Evolutionary conservation across 2,113 vertebrate species (phyloP).

Genomic region (Neomonachus schauinslandi): DNA sequence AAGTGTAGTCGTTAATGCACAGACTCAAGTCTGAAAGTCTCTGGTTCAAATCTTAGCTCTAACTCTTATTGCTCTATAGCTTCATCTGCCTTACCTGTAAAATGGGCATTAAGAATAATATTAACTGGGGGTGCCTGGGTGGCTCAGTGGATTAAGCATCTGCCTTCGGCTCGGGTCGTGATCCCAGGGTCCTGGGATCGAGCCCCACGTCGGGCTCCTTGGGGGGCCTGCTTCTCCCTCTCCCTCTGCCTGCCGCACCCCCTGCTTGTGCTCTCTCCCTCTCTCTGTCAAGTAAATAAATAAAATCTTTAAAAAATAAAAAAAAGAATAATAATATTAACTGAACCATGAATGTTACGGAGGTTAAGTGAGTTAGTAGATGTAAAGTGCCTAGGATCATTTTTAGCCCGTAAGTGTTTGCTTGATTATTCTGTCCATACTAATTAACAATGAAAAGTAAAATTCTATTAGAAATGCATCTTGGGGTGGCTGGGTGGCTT

Average conservation of each 20-base stretch:
- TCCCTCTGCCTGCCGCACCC: no score
- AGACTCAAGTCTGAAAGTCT: neutral
- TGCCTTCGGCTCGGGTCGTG: no score
- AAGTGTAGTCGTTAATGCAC: neutral
- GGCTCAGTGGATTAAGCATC: no score
- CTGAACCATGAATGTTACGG: neutral
- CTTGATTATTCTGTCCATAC: neutral
- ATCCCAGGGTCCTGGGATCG: no score
- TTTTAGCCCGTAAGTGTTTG: neutral
- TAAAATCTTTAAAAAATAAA: no score
- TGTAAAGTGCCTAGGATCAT: neutral
- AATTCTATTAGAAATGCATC: neutral
- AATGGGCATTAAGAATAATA: neutral
- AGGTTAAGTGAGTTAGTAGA: neutral
- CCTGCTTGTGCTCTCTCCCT: no score
- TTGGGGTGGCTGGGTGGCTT: neutral
- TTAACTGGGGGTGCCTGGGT: neutral
- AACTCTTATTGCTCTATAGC: neutral
- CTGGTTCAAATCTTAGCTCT: neutral
- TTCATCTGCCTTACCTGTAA: neutral
- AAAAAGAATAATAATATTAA: neutral
- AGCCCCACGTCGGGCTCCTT: no score
- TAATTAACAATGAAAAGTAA: conserved; percentile 20
- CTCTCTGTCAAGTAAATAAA: no score
- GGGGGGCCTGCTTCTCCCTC: no score